Conservation (phyloP, 2,888 invertebrate genomes). For the Agelastica alni region DNA sequence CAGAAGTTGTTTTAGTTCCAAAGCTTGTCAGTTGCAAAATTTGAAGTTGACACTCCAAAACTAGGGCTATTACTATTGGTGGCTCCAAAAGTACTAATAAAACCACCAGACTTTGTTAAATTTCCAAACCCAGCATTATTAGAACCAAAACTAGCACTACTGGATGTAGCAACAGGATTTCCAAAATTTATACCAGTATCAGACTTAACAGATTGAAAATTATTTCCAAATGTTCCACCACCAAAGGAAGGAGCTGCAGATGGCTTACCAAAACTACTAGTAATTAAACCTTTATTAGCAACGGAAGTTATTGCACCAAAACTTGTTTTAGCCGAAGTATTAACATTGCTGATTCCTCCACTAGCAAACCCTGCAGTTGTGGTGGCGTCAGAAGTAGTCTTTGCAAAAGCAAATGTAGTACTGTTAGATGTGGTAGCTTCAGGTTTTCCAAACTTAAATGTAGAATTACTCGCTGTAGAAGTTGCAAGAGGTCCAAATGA, state of each 20-base stretch:
- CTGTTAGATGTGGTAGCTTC: slow-evolving; percentile 1
- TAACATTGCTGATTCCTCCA: slow-evolving; percentile 2
- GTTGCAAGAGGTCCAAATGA: slow-evolving; percentile 1
- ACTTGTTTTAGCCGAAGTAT: slow-evolving; percentile 13
- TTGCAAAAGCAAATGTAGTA: slow-evolving; percentile 5
- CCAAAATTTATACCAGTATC: not conserved
- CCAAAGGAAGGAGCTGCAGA: slow-evolving; percentile 14
- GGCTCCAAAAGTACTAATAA: not conserved
- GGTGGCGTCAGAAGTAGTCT: slow-evolving; percentile 1
- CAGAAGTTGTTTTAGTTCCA: slow-evolving; percentile 6
- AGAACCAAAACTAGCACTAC: not conserved
- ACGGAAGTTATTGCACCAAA: slow-evolving; percentile 2
- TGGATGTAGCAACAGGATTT: slow-evolving; percentile 4
- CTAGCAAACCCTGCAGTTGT: not conserved
- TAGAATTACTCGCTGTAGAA: not conserved
- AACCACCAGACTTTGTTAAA: not conserved
- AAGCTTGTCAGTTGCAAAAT: slow-evolving; percentile 17
- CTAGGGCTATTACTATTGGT: not conserved
- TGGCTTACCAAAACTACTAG: slow-evolving; percentile 7
- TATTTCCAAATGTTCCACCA: slow-evolving; percentile 1
- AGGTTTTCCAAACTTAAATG: slow-evolving; percentile 6
- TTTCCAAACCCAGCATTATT: not conserved
- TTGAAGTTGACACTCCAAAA: not conserved
- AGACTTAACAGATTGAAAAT: slow-evolving; percentile 3
- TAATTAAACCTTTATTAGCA: slow-evolving; percentile 9